Percentiles rank a stretch among this genome's conserved stretches.
Conservation (phyloP, 2,797 vertebrate species). For the Diplodus sargus region DNA sequence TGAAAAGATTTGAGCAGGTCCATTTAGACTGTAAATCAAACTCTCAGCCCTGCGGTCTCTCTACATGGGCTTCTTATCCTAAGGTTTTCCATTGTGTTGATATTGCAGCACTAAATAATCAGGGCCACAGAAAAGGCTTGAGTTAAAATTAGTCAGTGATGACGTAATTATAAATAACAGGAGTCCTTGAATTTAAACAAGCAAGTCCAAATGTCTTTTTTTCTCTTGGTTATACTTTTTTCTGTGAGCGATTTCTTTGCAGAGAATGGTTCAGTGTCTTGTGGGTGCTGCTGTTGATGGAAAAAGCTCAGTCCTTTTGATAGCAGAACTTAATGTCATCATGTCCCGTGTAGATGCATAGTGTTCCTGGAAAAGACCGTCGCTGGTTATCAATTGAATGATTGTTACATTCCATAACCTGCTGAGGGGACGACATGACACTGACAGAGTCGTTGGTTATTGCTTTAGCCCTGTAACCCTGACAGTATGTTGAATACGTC, state of each 20-base stretch:
- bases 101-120: background rate
- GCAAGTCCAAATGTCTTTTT: background rate
- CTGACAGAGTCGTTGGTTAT: conserved; percentile 6
- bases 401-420: background rate
- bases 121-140: background rate
- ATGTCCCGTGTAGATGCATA: background rate
- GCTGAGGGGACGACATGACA: background rate
- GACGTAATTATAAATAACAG: background rate
- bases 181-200: background rate
- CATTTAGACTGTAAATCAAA: background rate
- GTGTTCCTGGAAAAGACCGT: background rate
- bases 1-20: background rate
- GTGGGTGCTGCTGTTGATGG: background rate
- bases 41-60: background rate
- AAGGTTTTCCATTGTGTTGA: conserved; percentile 7
- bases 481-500: too few relatives aligned
- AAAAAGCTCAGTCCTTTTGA: background rate
- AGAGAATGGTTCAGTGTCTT: too few relatives aligned
- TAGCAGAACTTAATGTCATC: background rate
- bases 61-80: background rate
- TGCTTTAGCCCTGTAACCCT: background rate
- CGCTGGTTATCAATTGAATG: background rate
- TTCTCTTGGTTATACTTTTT: background rate
- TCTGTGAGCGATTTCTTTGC: background rate
- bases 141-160: background rate